These are phyloP conservation scores for Meganola albula DNA, from an alignment of 2,888 invertebrate genomes.

Conservation along the genomic window DNA sequence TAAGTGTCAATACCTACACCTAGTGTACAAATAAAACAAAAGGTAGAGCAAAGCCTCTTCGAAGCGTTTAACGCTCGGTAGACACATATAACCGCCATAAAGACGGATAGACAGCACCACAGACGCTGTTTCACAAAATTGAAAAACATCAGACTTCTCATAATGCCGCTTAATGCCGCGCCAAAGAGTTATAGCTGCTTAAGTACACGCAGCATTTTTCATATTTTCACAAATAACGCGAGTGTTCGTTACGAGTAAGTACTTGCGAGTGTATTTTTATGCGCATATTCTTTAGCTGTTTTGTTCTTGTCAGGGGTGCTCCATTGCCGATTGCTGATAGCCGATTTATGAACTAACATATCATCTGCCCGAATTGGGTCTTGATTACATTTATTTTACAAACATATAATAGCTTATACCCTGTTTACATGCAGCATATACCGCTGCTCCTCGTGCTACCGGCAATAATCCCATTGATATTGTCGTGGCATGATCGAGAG, in stretches of 20 bases:
- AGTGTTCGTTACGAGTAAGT: conserved; percentile 32
- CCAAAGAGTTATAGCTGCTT: conserved; percentile 58
- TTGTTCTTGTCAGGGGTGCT: conserved; percentile 26
- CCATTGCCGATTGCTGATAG: too few relatives aligned
- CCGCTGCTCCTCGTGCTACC: too few relatives aligned
- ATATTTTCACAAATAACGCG: conserved; percentile 65
- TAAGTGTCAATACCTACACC: too few relatives aligned
- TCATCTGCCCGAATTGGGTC: too few relatives aligned
- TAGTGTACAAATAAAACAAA: too few relatives aligned
- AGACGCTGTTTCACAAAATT: conserved; percentile 66
- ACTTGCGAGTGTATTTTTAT: conserved; percentile 11
- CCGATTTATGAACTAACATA: too few relatives aligned
- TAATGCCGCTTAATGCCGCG: conserved; percentile 67
- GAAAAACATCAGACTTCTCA: conserved; percentile 69
- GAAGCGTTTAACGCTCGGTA: conserved; percentile 31
- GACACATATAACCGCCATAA: conserved; percentile 39
- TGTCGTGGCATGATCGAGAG: too few relatives aligned
- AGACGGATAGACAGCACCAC: conserved; percentile 43
- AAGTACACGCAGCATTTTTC: conserved; percentile 63
- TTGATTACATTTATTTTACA: too few relatives aligned
- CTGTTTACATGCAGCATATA: too few relatives aligned
- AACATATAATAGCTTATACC: too few relatives aligned
- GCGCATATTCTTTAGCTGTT: conserved; percentile 10
- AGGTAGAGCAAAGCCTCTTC: conserved; percentile 16
- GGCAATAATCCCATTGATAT: too few relatives aligned